These are phyloP conservation scores for Leptinotarsa undecemlineata DNA, from an alignment of 1,140 invertebrate species.

Conservation along the genomic window DNA sequence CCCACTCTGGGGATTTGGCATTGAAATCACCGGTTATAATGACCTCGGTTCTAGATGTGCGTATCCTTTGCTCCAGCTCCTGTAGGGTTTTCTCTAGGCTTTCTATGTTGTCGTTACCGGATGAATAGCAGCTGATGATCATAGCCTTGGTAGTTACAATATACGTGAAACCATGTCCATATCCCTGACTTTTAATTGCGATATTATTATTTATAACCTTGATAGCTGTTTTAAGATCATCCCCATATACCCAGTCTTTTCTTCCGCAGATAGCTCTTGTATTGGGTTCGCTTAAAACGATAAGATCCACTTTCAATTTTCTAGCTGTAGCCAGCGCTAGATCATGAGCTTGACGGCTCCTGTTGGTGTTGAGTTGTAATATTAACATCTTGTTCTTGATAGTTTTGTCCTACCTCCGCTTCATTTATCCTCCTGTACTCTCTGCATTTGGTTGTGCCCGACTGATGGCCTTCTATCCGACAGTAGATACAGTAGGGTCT, in stretches of 20 bases:
- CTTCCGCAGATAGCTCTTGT: not conserved
- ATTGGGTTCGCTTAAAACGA: slow-evolving; percentile 8
- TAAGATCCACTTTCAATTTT: not conserved
- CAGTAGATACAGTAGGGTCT: not conserved
- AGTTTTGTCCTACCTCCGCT: no score
- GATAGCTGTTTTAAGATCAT: not conserved
- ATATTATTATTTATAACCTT: not conserved
- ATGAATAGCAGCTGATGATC: slow-evolving; percentile 19
- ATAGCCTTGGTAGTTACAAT: not conserved
- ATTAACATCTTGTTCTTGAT: no score
- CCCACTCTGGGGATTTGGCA: slow-evolving; percentile 23
- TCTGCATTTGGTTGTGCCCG: no score
- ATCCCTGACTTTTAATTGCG: not conserved
- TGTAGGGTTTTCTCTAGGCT: slow-evolving; percentile 12
- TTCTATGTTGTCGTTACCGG: slow-evolving; percentile 16
- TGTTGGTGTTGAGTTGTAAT: not conserved
- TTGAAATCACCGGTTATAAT: slow-evolving; percentile 20
- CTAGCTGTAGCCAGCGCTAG: not conserved
- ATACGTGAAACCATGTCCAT: no score
- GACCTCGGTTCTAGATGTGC: not conserved
- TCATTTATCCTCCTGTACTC: no score
- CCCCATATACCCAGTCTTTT: not conserved
- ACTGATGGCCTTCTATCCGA: not conserved
- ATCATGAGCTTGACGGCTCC: not conserved
- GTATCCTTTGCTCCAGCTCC: not conserved